Evolutionary conservation across 2,113 vertebrate species (phyloP).

Genomic region (Prionailurus viverrinus): DNA sequence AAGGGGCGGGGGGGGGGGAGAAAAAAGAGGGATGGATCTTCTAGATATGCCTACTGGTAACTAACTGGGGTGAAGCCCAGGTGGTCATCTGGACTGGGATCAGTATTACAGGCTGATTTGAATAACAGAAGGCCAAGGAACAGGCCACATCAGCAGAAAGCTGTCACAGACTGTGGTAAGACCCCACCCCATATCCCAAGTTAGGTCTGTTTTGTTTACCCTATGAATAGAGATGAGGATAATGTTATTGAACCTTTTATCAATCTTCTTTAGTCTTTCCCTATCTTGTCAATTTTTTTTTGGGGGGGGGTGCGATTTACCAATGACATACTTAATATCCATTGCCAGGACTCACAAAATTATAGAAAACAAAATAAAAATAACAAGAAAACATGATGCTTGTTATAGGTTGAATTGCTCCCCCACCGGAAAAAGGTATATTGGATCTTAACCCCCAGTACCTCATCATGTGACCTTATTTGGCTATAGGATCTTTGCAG

Average conservation of each 20-base stretch:
- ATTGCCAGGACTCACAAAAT: background rate
- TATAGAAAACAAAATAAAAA: background rate
- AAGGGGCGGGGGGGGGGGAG: background rate
- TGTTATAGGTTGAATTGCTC: background rate
- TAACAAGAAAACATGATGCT: background rate
- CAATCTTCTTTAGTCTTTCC: background rate
- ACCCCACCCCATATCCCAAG: rapidly evolving
- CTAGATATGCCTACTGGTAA: background rate
- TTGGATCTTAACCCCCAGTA: background rate
- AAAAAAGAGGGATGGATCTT: background rate
- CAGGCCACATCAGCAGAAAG: background rate
- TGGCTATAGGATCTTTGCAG: background rate
- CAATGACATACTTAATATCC: background rate
- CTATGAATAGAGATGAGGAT: rapidly evolving
- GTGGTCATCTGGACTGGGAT: too few species aligned
- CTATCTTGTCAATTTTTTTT: background rate
- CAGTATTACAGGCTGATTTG: too few species aligned
- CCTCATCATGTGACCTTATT: background rate
- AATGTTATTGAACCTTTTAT: background rate
- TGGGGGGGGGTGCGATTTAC: background rate
- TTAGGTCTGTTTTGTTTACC: rapidly evolving
- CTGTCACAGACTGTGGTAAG: background rate
- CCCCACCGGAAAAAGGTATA: background rate
- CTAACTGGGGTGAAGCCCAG: too few species aligned
- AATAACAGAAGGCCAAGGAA: background rate